These are phyloP conservation scores for Cryptomyrus ogoouensis DNA, from an alignment of 2,113 vertebrate genomes.

Conservation along the genomic window DNA sequence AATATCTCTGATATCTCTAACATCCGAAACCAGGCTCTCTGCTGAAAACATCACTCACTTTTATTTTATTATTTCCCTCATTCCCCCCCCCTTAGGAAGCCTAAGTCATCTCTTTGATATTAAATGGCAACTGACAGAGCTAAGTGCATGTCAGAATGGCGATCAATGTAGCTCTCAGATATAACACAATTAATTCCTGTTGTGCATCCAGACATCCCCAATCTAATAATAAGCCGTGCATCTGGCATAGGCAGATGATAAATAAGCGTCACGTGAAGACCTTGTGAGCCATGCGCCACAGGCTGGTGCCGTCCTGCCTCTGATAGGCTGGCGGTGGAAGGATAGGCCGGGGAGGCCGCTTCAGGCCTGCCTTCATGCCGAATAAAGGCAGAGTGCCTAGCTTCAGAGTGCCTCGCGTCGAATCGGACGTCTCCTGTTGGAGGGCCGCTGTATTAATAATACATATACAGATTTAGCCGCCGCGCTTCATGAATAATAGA, in stretches of 20 bases:
- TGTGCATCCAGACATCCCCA: conserved; percentile 32
- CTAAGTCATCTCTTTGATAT: conserved; percentile 32
- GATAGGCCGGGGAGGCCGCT: not conserved
- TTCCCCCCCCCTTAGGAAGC: conserved; percentile 1
- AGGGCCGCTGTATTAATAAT: conserved; percentile 39
- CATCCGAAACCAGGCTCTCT: not conserved
- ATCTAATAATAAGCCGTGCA: conserved; percentile 40
- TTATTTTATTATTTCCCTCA: conserved; percentile 13
- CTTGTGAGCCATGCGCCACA: conserved; percentile 26
- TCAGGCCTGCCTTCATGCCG: conserved; percentile 18
- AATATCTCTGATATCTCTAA: not conserved
- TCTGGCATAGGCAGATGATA: conserved; percentile 17
- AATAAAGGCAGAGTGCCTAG: conserved; percentile 1
- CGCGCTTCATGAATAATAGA: conserved; percentile 42
- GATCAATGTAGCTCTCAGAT: conserved; percentile 41
- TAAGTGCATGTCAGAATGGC: conserved; percentile 45
- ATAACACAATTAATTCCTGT: conserved; percentile 41
- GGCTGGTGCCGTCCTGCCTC: conserved; percentile 29
- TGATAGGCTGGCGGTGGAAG: conserved; percentile 8
- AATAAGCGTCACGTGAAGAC: conserved; percentile 31
- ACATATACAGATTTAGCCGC: conserved; percentile 28
- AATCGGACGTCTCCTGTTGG: conserved; percentile 33
- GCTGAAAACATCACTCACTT: conserved; percentile 24
- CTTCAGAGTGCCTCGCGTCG: conserved; percentile 20
- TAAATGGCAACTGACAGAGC: conserved; percentile 37